These are phyloP conservation scores for Microcaecilia unicolor DNA, from an alignment of 2,797 vertebrate species.

Conservation along the genomic window DNA sequence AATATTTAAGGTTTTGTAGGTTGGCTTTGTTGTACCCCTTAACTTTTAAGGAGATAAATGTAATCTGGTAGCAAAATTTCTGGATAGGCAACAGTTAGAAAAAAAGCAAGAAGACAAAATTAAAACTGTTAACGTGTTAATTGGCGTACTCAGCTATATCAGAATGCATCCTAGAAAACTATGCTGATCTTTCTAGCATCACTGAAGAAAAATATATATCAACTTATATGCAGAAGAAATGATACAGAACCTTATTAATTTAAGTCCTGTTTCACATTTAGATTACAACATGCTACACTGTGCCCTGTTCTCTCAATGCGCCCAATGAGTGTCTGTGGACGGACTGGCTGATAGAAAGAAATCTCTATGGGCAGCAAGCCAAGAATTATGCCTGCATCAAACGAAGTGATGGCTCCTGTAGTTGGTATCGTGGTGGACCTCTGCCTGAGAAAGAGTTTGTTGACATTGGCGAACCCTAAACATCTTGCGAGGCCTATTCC, in stretches of 20 bases:
- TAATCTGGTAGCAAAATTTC: no score
- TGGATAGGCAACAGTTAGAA: no score
- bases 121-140: no score
- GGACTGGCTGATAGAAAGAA: conserved; percentile 76
- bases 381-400: conserved; percentile 80
- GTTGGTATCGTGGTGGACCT: conserved; percentile 74
- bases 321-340: conserved; percentile 85
- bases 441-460: conserved; percentile 75
- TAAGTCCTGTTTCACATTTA: conserved; percentile 28
- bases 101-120: no score
- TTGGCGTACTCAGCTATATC: no score
- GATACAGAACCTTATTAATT: not conserved
- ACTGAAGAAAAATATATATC: no score
- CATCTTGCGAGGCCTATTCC: conserved; percentile 13
- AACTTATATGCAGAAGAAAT: not conserved
- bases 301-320: conserved; percentile 61
- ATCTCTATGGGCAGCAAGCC: conserved; percentile 73
- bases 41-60: no score
- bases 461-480: conserved; percentile 77
- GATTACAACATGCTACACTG: conserved; percentile 78
- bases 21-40: no score
- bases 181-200: no score
- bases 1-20: no score
- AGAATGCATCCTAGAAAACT: no score
- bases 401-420: conserved; percentile 71